phyloP scores from a whole-genome alignment of 2,113 vertebrate genomes.

The Microcebus murinus region DNA sequence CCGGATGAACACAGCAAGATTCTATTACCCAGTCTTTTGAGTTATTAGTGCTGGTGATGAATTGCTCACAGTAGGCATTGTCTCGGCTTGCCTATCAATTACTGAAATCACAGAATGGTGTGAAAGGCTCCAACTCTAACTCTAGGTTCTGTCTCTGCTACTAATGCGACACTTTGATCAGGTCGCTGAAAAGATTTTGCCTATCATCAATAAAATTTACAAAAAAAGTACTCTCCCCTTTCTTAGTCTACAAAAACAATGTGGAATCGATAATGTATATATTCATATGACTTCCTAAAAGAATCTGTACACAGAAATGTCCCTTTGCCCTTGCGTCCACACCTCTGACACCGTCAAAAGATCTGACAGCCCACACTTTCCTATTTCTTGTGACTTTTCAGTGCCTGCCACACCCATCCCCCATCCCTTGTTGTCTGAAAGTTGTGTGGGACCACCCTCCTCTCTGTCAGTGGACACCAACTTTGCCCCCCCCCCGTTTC shows the following conservation, averaged over 20 bases:
- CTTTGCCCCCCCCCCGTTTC: not conserved
- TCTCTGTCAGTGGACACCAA: not conserved
- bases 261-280: not conserved
- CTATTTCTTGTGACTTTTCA: not conserved
- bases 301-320: not conserved
- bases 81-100: conserved; percentile 10
- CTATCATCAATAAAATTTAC: not conserved
- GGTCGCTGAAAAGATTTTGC: not conserved
- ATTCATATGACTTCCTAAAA: not conserved
- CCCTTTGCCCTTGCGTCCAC: not conserved
- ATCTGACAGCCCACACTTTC: not conserved
- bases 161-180: not conserved
- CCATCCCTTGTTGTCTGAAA: not conserved
- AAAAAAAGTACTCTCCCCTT: not conserved
- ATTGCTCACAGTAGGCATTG: not conserved
- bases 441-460: not conserved
- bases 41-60: conserved; percentile 41
- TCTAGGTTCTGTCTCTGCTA: not conserved
- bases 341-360: not conserved
- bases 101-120: not conserved
- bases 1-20: not conserved
- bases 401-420: too few species aligned
- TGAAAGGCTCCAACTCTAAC: not conserved
- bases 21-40: conserved; percentile 12
- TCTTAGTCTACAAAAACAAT: not conserved